Conservation (phyloP, 2,888 invertebrate species). For the Acanthosepion pharaonis region DNA sequence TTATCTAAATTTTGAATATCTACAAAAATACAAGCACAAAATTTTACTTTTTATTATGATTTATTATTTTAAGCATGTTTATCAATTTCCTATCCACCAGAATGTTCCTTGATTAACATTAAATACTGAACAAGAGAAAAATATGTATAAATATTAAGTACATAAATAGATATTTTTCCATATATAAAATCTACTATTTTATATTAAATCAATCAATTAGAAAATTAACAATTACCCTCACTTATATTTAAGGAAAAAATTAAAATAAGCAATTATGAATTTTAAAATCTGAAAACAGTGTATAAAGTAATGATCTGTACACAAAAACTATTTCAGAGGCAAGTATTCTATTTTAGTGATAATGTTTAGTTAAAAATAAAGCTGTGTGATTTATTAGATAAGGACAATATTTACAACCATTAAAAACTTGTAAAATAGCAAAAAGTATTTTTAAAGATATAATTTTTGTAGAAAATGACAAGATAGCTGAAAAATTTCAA, state of each 20-base stretch:
- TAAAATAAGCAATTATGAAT: not conserved
- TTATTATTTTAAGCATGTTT: too few species aligned
- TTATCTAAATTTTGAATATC: too few species aligned
- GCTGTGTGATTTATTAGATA: conserved; percentile 18
- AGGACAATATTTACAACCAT: not conserved
- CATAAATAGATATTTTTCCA: not conserved
- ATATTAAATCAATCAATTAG: not conserved
- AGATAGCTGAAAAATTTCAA: not conserved
- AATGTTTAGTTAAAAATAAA: not conserved
- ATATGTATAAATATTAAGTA: not conserved
- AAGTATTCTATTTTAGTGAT: not conserved
- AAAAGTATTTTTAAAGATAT: not conserved
- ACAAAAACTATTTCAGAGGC: not conserved
- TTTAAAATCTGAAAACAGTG: not conserved
- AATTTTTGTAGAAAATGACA: not conserved
- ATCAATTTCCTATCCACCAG: too few species aligned
- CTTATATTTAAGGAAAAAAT: not conserved
- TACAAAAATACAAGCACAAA: too few species aligned
- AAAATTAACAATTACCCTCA: not conserved
- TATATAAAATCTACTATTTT: not conserved
- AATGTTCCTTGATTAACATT: too few species aligned
- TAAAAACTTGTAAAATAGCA: not conserved
- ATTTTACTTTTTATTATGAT: too few species aligned
- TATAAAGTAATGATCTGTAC: not conserved
- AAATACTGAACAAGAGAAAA: too few species aligned